A percentile compares a stretch with the other conserved stretches of the same genome.
These are phyloP conservation scores for Antennarius striatus DNA, from an alignment of 2,113 vertebrate species.

Conservation along the genomic window DNA sequence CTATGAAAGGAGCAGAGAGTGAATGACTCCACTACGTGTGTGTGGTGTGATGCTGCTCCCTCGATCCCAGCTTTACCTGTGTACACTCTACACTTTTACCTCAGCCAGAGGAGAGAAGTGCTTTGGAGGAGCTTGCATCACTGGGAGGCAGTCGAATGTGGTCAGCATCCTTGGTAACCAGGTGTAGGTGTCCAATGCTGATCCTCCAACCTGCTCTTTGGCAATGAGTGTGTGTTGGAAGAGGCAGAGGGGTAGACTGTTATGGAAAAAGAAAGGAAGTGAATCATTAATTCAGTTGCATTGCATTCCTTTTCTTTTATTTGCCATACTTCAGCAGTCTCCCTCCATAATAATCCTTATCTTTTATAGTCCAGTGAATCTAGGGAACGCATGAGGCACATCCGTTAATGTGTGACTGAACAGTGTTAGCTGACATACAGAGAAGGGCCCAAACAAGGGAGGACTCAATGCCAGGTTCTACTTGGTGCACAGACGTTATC, in stretches of 20 bases:
- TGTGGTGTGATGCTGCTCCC: neutral
- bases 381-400: constrained; percentile 66
- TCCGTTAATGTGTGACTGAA: constrained; percentile 54
- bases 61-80: neutral
- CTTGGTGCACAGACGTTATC: constrained; percentile 47
- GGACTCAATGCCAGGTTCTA: constrained; percentile 39
- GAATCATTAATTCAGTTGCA: constrained; percentile 32
- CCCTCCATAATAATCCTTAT: constrained; percentile 66
- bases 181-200: constrained; percentile 58
- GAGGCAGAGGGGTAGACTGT: neutral
- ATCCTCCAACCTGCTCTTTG: constrained; percentile 56
- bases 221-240: constrained; percentile 25
- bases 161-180: constrained; percentile 67
- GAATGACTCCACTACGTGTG: constrained; percentile 1
- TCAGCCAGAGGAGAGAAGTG: constrained; percentile 15
- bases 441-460: constrained; percentile 32
- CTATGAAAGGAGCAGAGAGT: constrained; percentile 19
- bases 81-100: no score
- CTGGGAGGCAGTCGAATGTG: constrained; percentile 54
- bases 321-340: constrained; percentile 36
- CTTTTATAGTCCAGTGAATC: constrained; percentile 74
- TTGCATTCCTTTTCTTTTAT: constrained; percentile 8
- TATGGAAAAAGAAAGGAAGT: constrained; percentile 11
- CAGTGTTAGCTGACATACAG: constrained; percentile 51
- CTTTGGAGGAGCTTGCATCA: constrained; percentile 25